phyloP scores from a whole-genome alignment of 2,113 vertebrate species.

The Lophotis ruficrista region DNA sequence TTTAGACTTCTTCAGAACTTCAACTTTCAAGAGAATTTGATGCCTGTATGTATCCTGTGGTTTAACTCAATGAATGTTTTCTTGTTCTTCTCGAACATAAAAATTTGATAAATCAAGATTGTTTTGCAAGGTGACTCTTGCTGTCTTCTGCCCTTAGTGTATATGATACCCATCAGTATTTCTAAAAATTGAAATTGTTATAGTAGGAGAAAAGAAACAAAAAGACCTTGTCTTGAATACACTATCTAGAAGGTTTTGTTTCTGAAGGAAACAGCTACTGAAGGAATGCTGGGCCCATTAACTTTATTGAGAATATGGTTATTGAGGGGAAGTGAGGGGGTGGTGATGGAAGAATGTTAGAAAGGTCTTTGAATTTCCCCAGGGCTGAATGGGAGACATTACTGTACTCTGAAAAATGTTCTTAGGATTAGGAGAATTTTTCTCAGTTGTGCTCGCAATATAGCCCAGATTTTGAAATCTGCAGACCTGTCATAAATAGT shows the following conservation, averaged over 20 bases:
- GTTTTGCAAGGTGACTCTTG: not conserved
- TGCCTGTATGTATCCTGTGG: not conserved
- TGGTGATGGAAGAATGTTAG: not conserved
- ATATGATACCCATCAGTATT: not conserved
- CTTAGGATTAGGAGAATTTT: not conserved
- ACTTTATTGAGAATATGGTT: not conserved
- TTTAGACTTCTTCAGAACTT: too few relatives aligned
- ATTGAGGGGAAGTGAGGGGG: too few relatives aligned
- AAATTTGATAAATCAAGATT: not conserved
- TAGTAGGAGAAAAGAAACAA: not conserved
- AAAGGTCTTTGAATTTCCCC: not conserved
- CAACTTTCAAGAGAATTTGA: too few relatives aligned
- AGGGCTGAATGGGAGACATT: not conserved
- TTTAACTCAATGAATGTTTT: not conserved
- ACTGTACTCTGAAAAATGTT: not conserved
- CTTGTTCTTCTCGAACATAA: not conserved
- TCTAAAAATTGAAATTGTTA: not conserved
- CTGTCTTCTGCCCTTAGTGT: not conserved
- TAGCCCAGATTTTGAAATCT: not conserved
- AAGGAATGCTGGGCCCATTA: not conserved
- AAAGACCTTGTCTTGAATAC: not conserved
- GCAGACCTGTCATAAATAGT: not conserved
- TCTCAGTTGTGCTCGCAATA: not conserved
- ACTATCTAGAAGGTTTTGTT: not conserved
- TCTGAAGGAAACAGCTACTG: not conserved